These are phyloP conservation scores for Alethe castanea DNA, from an alignment of 2,113 vertebrate genomes.

Conservation along the genomic window DNA sequence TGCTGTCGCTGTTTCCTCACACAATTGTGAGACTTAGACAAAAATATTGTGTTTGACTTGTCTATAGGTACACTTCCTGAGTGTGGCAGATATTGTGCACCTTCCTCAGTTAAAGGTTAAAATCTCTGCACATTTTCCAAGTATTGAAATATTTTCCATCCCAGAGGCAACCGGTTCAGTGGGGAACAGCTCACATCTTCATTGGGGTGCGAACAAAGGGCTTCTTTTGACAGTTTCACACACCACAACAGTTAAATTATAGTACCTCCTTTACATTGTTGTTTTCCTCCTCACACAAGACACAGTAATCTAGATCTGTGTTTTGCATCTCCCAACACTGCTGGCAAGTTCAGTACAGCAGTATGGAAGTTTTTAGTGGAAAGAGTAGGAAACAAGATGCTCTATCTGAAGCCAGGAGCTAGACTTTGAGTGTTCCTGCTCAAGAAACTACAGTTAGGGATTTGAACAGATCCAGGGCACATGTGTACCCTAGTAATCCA, in stretches of 20 bases:
- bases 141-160: background rate
- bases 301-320: background rate
- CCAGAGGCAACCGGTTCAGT: background rate
- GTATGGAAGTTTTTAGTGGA: background rate
- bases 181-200: background rate
- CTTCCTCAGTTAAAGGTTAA: background rate
- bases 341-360: background rate
- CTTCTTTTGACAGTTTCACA: background rate
- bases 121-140: background rate
- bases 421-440: background rate
- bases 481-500: background rate
- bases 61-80: background rate
- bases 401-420: background rate
- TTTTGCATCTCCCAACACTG: background rate
- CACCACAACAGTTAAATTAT: background rate
- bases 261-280: background rate
- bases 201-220: background rate
- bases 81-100: background rate
- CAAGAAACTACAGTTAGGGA: background rate
- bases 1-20: rapidly evolving
- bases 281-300: background rate
- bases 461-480: background rate
- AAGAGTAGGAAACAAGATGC: background rate
- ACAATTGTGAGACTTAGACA: background rate
- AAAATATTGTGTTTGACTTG: background rate